Evolutionary conservation across 2,113 vertebrate species (phyloP).

Genomic region (Corythornis cristatus): DNA sequence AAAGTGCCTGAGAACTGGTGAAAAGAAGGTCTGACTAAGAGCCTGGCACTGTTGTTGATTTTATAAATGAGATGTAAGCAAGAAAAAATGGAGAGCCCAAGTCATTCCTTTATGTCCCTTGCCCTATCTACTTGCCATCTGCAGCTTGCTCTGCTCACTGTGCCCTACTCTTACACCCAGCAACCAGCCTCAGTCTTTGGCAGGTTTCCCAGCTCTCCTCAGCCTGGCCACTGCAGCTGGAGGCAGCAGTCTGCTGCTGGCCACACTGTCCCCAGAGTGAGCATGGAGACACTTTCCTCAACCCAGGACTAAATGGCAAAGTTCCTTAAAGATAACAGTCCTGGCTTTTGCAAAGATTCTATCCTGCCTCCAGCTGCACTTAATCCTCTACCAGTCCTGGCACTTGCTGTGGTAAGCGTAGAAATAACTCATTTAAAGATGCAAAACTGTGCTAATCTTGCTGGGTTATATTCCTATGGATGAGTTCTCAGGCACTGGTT

Average conservation of each 20-base stretch:
- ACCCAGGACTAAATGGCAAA: not conserved
- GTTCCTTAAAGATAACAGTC: not conserved
- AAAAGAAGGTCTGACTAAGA: not conserved
- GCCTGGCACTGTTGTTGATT: not conserved
- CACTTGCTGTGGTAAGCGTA: not conserved
- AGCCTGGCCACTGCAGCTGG: not conserved
- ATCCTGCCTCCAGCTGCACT: not conserved
- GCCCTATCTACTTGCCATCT: not conserved
- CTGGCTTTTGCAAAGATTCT: not conserved
- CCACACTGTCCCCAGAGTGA: accelerated
- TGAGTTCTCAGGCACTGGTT: not conserved
- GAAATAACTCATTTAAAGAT: not conserved
- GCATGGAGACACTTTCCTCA: not conserved
- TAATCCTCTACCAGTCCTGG: not conserved
- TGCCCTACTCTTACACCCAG: not conserved
- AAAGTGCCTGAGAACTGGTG: not conserved
- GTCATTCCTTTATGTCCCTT: not conserved
- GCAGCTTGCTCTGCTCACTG: not conserved
- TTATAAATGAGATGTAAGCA: not conserved
- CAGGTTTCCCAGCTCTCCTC: not conserved
- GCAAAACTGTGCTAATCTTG: not conserved
- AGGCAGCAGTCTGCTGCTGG: not conserved
- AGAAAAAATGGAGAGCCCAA: not conserved
- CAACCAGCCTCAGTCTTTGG: not conserved
- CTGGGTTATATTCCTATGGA: not conserved